A percentile compares a stretch with the other conserved stretches of the same genome.
Evolutionary conservation across 2,888 invertebrate species (phyloP).

Genomic region (Drosophila basisetae): DNA sequence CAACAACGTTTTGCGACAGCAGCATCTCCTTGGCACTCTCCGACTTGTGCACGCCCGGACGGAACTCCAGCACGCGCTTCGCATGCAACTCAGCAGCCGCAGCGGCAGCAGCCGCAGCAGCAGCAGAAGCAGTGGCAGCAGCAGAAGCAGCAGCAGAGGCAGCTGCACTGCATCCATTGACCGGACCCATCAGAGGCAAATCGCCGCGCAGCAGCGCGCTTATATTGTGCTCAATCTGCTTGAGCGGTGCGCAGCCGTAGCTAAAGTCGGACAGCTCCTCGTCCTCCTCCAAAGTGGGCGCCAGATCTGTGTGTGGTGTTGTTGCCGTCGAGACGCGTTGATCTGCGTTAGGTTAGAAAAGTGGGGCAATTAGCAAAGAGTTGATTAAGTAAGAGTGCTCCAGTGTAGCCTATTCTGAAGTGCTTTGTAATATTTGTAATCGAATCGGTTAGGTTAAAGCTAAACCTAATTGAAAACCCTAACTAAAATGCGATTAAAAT

Average conservation of each 20-base stretch:
- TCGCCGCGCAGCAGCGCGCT: slow-evolving; percentile 88
- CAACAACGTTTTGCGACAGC: slow-evolving; percentile 83
- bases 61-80: slow-evolving; percentile 84
- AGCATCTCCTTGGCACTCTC: slow-evolving; percentile 91
- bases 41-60: slow-evolving; percentile 90
- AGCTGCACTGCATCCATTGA: slow-evolving; percentile 35
- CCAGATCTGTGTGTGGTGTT: slow-evolving; percentile 88
- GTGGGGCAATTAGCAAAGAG: background rate
- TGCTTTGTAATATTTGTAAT: background rate
- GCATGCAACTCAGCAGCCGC: slow-evolving; percentile 75
- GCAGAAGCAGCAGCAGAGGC: slow-evolving; percentile 55
- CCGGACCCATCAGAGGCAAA: slow-evolving; percentile 55
- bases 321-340: slow-evolving; percentile 82
- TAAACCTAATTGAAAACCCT: background rate
- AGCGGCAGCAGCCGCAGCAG: slow-evolving; percentile 65
- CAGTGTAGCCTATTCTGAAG: background rate
- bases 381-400: background rate
- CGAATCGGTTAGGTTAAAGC: background rate
- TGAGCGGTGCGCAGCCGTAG: slow-evolving; percentile 89
- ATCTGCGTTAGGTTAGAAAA: slow-evolving; percentile 47
- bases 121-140: slow-evolving; percentile 44
- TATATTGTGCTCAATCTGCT: slow-evolving; percentile 90
- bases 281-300: slow-evolving; percentile 89
- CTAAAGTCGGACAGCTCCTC: slow-evolving; percentile 88
- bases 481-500: background rate